Evolutionary conservation across 2,113 vertebrate genomes (phyloP).

Genomic region (Oryzias javanicus): DNA sequence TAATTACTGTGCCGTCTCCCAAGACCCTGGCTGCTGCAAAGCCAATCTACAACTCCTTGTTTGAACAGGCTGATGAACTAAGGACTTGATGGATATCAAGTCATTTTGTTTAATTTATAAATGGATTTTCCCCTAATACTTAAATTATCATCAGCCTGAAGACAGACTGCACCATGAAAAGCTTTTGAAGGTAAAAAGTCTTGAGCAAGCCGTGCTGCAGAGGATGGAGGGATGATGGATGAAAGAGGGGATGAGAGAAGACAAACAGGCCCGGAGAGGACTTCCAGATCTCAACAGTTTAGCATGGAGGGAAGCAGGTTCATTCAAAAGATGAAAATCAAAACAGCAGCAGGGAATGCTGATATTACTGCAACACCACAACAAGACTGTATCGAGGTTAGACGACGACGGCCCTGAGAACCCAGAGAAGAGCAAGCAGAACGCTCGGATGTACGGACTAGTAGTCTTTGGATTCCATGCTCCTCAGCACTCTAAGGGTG

Average conservation of each 20-base stretch:
- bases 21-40: slow-evolving; percentile 91
- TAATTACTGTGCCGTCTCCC: slow-evolving; percentile 97
- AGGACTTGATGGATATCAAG: slow-evolving; percentile 99
- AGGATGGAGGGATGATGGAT: slow-evolving; percentile 17
- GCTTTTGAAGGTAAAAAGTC: slow-evolving; percentile 35
- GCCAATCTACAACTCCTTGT: slow-evolving; percentile 95
- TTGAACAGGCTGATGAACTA: slow-evolving; percentile 99
- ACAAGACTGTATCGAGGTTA: slow-evolving; percentile 3
- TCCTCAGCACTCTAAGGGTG: no score
- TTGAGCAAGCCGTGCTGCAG: neutral
- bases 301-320: neutral
- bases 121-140: slow-evolving; percentile 99
- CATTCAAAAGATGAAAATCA: neutral
- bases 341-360: neutral
- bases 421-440: no score
- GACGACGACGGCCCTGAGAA: neutral
- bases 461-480: no score
- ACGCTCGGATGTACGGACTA: no score
- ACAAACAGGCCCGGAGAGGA: slow-evolving; percentile 33
- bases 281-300: slow-evolving; percentile 14
- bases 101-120: slow-evolving; percentile 99
- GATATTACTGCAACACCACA: slow-evolving; percentile 3
- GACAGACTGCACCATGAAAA: slow-evolving; percentile 23
- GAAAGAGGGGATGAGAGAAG: slow-evolving; percentile 13
- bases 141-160: slow-evolving; percentile 90